These are phyloP conservation scores for Drosophila ohnishii DNA, from an alignment of 1,140 invertebrate genomes.

Conservation along the genomic window DNA sequence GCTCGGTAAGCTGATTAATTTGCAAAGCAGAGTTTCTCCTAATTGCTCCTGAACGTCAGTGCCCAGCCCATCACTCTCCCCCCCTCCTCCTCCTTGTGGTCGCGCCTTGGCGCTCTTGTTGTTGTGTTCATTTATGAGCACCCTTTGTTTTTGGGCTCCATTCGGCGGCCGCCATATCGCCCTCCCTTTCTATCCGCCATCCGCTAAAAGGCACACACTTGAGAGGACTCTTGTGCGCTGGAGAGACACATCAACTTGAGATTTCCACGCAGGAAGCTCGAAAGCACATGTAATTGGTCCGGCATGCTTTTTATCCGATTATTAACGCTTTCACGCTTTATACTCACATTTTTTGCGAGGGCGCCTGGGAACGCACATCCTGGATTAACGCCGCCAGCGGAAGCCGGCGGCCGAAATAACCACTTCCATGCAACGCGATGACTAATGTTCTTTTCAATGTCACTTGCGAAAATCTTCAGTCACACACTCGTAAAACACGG, in stretches of 20 bases:
- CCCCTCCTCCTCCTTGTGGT: background rate
- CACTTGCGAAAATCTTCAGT: background rate
- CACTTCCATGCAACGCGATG: slow-evolving; percentile 35
- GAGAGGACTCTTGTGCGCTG: slow-evolving; percentile 17
- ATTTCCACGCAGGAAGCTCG: slow-evolving; percentile 21
- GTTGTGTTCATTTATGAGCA: slow-evolving; percentile 19
- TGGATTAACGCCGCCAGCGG: slow-evolving; percentile 39
- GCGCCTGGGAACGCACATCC: background rate
- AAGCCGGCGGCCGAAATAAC: slow-evolving; percentile 31
- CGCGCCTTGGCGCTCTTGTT: background rate
- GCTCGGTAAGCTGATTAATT: slow-evolving; percentile 42
- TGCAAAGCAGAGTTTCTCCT: slow-evolving; percentile 17
- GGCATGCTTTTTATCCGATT: slow-evolving; percentile 28
- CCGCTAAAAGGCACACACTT: slow-evolving; percentile 9
- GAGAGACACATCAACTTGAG: slow-evolving; percentile 20
- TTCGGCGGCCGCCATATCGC: slow-evolving; percentile 6
- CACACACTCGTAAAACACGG: background rate
- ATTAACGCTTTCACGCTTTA: slow-evolving; percentile 19
- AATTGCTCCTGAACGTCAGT: slow-evolving; percentile 20
- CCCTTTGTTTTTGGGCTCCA: slow-evolving; percentile 32
- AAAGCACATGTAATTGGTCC: slow-evolving; percentile 26
- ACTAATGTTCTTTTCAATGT: background rate
- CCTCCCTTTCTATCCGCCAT: slow-evolving; percentile 4
- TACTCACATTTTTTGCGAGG: slow-evolving; percentile 31
- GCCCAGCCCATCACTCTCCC: slow-evolving; percentile 7